Base-by-base conservation (phyloP, 2,797 vertebrate species). In the Pangasius larnaudii region DNA sequence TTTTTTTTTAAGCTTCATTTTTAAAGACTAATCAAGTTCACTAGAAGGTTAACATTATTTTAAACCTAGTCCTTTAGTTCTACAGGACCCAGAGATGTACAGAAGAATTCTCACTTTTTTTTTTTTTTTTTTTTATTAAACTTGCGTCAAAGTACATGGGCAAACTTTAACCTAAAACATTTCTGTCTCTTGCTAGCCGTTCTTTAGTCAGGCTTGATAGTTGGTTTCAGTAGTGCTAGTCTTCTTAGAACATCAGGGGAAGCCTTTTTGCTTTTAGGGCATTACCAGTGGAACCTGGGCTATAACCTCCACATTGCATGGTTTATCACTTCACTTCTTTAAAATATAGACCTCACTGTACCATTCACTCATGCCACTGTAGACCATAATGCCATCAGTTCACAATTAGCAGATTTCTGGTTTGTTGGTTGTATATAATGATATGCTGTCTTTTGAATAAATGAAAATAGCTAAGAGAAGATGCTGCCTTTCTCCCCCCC, bases 381-480 rank as follows among this genome's bases (percentile, higher is more conserved):
- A 85, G 51, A 85, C 72, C 59, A 72, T 82, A 75, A 89, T 84
- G 89, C 79, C 88, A 91, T 75, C 88, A 83, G 39, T 89, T 90
- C 88, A 92, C 91, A 89, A 84, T 91, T 89, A 88, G 89, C 90
- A 91, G 88, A 90, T 87, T 88, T 88, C 88, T 89, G 88, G 88
- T 89, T 63, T 88, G 89, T 89, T 91, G 89, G 86, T 90, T 90
- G 88, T 89, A 86, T 63, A 89, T 88, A 90, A 86, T 46, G 42
- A 46, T 88, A 89, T 91, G 89, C 92, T 91, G 89, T 92, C 90
- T 92, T 92, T 93, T 71, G 87, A 93, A 94, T 94, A 93, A 94
- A 95, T 92, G 81, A 91, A 93, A 89, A 91, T 92, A 91, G 90
- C 89, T 91, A 92, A 93, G 65, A 58, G 58, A 81, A 84, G 30